Evolutionary conservation across 1,140 invertebrate genomes (phyloP).

Genomic region (Physella acuta): DNA sequence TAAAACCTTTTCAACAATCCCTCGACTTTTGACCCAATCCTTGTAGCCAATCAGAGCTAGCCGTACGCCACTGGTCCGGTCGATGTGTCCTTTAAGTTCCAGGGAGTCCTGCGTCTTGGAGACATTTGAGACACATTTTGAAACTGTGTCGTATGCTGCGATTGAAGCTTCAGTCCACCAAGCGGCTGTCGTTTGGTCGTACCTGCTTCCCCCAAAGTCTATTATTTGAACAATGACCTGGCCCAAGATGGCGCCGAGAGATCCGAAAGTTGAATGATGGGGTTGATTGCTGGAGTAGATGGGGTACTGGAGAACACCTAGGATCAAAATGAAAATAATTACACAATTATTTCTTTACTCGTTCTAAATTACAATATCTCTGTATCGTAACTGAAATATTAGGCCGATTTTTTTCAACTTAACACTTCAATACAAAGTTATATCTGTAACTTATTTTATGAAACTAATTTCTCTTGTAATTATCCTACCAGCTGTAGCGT

Average conservation of each 20-base stretch:
- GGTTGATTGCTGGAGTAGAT: conserved; percentile 35
- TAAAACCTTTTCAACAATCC: background rate
- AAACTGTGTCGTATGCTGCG: background rate
- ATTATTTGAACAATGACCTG: conserved; percentile 36
- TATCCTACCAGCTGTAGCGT: too few species aligned
- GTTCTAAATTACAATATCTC: too few species aligned
- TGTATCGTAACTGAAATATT: too few species aligned
- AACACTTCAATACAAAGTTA: too few species aligned
- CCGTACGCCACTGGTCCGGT: conserved; percentile 9
- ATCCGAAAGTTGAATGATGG: conserved; percentile 38
- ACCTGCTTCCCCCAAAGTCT: conserved; percentile 32
- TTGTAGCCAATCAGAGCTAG: conserved; percentile 10
- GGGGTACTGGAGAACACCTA: conserved; percentile 46
- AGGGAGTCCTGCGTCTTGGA: too few species aligned
- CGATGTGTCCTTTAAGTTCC: too few species aligned
- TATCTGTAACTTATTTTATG: too few species aligned
- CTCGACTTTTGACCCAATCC: conserved; percentile 8
- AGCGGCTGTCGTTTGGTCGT: background rate
- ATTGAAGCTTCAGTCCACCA: conserved; percentile 14
- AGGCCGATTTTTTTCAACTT: too few species aligned
- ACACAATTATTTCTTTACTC: background rate
- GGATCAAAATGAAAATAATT: background rate
- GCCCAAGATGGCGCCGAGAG: conserved; percentile 36
- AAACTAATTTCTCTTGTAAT: too few species aligned
- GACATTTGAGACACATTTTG: background rate